phyloP scores from a whole-genome alignment of 1,140 invertebrate genomes.

The Heliconius melpomene region DNA sequence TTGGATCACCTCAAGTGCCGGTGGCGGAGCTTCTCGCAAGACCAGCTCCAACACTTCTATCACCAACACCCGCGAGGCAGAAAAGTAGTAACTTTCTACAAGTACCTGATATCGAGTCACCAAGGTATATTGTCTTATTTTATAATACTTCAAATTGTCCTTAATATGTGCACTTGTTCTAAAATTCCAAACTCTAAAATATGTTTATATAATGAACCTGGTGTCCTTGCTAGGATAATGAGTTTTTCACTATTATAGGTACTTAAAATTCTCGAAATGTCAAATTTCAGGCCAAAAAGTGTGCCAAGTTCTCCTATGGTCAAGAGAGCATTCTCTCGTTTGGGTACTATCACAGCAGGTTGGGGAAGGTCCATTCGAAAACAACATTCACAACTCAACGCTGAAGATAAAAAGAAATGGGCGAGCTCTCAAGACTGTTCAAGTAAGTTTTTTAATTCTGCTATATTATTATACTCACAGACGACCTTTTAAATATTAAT shows the following conservation, averaged over 20 bases:
- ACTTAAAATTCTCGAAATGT: neutral
- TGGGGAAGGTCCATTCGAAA: conserved; percentile 93
- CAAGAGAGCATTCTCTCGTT: conserved; percentile 92
- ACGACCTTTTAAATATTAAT: neutral
- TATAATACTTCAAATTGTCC: neutral
- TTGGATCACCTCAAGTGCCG: conserved; percentile 95
- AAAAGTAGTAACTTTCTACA: conserved; percentile 96
- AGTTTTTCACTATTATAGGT: too few relatives aligned
- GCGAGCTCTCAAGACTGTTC: conserved; percentile 95
- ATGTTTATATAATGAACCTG: too few relatives aligned
- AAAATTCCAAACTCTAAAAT: too few relatives aligned
- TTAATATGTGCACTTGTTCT: neutral
- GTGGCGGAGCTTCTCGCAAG: conserved; percentile 92
- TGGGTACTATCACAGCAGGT: conserved; percentile 93
- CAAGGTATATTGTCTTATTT: conserved; percentile 55
- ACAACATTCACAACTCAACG: conserved; percentile 86
- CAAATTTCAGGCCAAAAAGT: conserved; percentile 89
- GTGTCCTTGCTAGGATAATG: neutral
- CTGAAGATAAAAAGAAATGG: conserved; percentile 95
- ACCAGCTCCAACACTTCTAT: conserved; percentile 91
- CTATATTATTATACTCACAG: neutral
- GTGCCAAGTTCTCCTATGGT: conserved; percentile 97
- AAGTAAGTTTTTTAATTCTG: conserved; percentile 80
- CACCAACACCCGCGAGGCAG: conserved; percentile 87
- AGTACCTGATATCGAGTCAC: conserved; percentile 85